Evolutionary conservation across 1,140 invertebrate species (phyloP), one percentile per base, ranked within the genome.

Genomic region (Nixonia krombeini): DNA sequence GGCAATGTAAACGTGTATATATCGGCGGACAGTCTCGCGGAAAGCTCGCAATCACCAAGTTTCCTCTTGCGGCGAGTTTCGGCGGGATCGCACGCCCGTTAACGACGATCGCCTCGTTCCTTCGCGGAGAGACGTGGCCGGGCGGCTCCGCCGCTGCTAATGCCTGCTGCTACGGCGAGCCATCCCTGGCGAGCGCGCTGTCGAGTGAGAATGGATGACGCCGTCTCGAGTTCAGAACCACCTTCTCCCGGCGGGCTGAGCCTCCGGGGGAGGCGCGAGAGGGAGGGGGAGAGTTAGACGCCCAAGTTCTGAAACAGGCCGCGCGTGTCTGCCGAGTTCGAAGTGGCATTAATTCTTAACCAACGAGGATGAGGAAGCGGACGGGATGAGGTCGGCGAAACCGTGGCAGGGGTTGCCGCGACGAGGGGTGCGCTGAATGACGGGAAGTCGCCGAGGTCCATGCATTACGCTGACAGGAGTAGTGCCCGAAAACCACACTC

Each of bases 261-360:
- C 25, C 35, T 37, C 38, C 15, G 17, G 1, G 35, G 35, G 35
- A 38, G 38, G 38, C 8, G 2, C 9, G 10, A 17, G 8, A n/a
- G 9, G 12, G 12, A 2, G 35, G 16, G 6, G 35, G 35, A 37
- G 21, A 44, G 17, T 23, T 9, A 46, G 29, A 61, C 57, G 67
- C 42, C 44, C 45, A 53, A 75, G 69, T 78, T 78, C 63, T 71
- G 52, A 70, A 74, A 67, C 64, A 69, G 72, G 65, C 65, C 56
- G 52, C 68, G 56, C 57, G 65, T 70, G 72, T 72, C 72, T 75
- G 45, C 71, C 38, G 52, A 73, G 62, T 73, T 75, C 63, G 61
- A 69, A 61, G 71, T 72, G 66, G 72, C 73, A 79, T 79, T 77
- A 79, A 79, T 79, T 78, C 68, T 62, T 38, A 52, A 66, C 51